Conservation (phyloP, 2,113 vertebrate genomes). For the Nothocercus nigrocapillus region DNA sequence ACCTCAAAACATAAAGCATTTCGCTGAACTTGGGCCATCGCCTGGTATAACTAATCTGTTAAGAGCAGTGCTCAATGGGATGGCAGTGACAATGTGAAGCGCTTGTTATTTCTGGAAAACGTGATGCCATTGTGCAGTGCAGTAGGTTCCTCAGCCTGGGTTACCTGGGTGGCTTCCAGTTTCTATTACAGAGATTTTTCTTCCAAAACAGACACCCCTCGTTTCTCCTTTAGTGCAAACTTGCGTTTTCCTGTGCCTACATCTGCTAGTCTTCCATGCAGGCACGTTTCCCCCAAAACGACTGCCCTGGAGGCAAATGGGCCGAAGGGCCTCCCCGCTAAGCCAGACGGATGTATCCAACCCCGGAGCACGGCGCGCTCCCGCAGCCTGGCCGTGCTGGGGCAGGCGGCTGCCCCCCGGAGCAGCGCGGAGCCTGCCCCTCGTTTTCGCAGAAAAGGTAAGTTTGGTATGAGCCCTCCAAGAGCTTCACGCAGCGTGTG, state of each 20-base stretch:
- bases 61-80: background rate
- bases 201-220: background rate
- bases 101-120: background rate
- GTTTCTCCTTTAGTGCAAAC: background rate
- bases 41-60: background rate
- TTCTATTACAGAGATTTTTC: background rate
- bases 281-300: background rate
- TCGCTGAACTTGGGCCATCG: background rate
- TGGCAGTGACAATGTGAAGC: background rate
- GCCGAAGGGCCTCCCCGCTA: background rate
- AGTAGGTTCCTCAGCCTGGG: background rate
- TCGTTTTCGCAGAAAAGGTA: background rate
- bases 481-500: background rate
- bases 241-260: background rate
- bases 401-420: background rate
- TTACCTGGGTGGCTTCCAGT: background rate
- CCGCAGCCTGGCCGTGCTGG: background rate
- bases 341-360: background rate
- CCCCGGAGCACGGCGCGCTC: background rate
- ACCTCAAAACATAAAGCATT: fast-evolving
- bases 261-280: background rate
- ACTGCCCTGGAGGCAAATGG: background rate
- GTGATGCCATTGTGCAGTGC: background rate
- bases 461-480: background rate
- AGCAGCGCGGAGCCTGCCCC: background rate